These are phyloP conservation scores for Alcedo atthis DNA, from an alignment of 2,797 vertebrate genomes.

Conservation along the genomic window DNA sequence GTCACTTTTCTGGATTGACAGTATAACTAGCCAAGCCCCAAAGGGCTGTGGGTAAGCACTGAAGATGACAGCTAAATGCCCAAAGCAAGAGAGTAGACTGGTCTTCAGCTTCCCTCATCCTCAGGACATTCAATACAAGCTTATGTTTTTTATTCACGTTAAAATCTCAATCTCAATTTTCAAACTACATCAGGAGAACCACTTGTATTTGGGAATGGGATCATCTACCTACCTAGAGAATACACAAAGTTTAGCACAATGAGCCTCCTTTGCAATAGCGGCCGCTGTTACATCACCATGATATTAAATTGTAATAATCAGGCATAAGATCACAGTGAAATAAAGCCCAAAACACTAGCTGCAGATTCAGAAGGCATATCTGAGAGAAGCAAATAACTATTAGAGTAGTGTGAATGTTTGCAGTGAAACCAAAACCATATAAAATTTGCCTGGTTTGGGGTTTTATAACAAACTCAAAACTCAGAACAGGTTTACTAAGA, in stretches of 20 bases:
- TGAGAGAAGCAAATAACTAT: slow-evolving; percentile 17
- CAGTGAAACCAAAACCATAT: slow-evolving; percentile 60
- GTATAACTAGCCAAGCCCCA: background rate
- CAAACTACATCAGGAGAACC: background rate
- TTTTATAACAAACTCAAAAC: slow-evolving; percentile 59
- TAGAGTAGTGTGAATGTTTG: slow-evolving; percentile 31
- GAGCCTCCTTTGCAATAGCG: background rate
- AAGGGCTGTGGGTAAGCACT: background rate
- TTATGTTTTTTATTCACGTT: background rate
- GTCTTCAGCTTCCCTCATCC: background rate
- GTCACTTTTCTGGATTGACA: background rate
- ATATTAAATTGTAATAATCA: slow-evolving; percentile 25
- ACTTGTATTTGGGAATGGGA: background rate
- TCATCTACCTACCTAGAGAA: background rate
- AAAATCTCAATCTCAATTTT: background rate
- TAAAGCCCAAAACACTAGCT: slow-evolving; percentile 10
- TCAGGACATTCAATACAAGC: background rate
- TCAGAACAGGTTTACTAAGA: slow-evolving; percentile 45
- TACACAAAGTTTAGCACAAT: background rate
- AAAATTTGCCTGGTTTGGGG: slow-evolving; percentile 44
- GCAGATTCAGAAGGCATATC: slow-evolving; percentile 30
- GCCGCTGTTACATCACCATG: background rate
- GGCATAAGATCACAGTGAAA: background rate
- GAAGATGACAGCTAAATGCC: background rate
- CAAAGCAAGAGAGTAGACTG: background rate